These are phyloP conservation scores for Mus spicilegus DNA, from an alignment of 2,113 vertebrate species.

Conservation along the genomic window DNA sequence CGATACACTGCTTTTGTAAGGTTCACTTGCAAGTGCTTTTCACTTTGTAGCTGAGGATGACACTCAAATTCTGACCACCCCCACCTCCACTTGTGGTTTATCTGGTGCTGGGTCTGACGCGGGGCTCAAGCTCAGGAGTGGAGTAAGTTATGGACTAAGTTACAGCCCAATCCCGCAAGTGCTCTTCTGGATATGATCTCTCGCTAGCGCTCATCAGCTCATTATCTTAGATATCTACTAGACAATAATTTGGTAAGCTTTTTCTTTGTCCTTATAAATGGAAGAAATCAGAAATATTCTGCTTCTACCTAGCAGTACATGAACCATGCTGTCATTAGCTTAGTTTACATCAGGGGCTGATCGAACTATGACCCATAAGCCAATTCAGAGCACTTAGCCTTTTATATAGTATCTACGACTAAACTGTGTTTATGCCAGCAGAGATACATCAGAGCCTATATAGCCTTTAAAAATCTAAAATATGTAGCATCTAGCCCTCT, in stretches of 20 bases:
- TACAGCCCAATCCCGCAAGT: not conserved
- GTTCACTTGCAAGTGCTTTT: not conserved
- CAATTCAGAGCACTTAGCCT: not conserved
- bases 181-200: not conserved
- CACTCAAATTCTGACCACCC: not conserved
- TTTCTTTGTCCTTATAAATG: not conserved
- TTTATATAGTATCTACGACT: not conserved
- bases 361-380: not conserved
- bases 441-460: not conserved
- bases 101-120: not conserved
- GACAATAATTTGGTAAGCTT: constrained; percentile 7
- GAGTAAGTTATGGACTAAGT: not conserved
- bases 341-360: not conserved
- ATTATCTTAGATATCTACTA: not conserved
- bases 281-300: constrained; percentile 31
- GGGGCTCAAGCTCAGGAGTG: not conserved
- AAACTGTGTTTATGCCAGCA: not conserved
- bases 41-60: not conserved
- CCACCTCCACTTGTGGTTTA: not conserved
- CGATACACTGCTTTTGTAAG: not conserved
- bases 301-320: constrained; percentile 29
- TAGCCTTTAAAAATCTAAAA: not conserved
- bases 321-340: not conserved
- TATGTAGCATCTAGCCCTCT: not conserved
- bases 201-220: not conserved